Percentiles rank a stretch among this genome's conserved stretches.
Evolutionary conservation across 1,140 invertebrate genomes (phyloP).

Genomic region (Pogonomyrmex barbatus): DNA sequence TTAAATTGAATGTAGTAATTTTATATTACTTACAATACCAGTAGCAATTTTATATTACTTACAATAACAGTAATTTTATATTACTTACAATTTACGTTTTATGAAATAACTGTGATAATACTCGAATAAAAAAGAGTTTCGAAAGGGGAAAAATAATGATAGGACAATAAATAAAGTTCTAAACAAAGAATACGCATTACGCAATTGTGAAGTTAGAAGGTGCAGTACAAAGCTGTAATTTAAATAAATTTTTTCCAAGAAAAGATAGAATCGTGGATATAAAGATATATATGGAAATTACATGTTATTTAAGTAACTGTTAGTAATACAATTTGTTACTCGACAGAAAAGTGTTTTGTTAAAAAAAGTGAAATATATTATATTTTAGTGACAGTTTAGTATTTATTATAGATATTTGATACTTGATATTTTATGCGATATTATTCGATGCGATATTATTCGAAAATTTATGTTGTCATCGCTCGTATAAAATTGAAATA

Average conservation of each 20-base stretch:
- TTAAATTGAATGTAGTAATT: conserved; percentile 17
- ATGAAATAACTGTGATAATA: background rate
- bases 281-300: conserved; percentile 10
- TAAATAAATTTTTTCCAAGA: conserved; percentile 1
- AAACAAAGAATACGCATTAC: conserved; percentile 6
- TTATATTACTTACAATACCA: conserved; percentile 23
- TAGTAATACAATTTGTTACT: conserved; percentile 41
- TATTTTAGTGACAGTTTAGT: background rate
- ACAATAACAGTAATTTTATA: background rate
- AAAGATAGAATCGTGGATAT: background rate
- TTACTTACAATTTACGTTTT: conserved; percentile 33
- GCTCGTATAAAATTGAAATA: conserved; percentile 80
- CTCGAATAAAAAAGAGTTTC: conserved; percentile 17
- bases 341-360: background rate
- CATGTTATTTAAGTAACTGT: background rate
- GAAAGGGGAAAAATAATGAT: conserved; percentile 8
- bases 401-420: conserved; percentile 14
- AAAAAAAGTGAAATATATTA: background rate
- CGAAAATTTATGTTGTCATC: conserved; percentile 54
- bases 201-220: background rate
- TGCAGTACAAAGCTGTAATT: conserved; percentile 4
- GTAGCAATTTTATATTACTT: conserved; percentile 6
- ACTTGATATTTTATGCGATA: background rate
- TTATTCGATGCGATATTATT: background rate
- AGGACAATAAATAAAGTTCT: conserved; percentile 8